Evolutionary conservation across 1,140 invertebrate genomes (phyloP), one percentile per base, ranked within the genome.

Genomic region (Metaphire vulgaris): DNA sequence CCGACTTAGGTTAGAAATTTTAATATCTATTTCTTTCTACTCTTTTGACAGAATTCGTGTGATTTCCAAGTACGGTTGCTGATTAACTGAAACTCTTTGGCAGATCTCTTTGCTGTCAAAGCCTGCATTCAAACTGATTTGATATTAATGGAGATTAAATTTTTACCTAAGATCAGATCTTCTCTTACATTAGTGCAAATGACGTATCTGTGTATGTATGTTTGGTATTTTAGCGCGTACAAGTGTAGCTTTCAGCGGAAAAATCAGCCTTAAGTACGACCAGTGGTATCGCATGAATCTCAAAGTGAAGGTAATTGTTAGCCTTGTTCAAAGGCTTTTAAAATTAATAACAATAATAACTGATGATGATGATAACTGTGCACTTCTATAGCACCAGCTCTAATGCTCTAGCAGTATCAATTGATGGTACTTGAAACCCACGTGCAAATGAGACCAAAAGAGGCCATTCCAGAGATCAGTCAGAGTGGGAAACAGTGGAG

Each of bases 1-100:
- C 28, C 33, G 78, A 79, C 64, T 16, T 73, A 69, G 69, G 76
- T 78, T 66, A n/a, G 75, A 30, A 30, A 30, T 28, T 76, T 30
- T 71, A 29, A 31, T 69, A 30, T 31, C 2, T 16, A 21, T 69
- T 69, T 14, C 14, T 16, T 16, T 14, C n/a, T 28, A 21, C 31
- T 71, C 21, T 21, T 71, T 1, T n/a, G 21, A 71, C 21, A 21
- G 21, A 28, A 12, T 28, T 1, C 69, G 1, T 1, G 31, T 32
- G n/a, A 28, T 21, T 71, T 71, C 21, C 21, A 71, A n/a, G 21
- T 29, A 1, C 31, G 0, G 31, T 71, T n/a, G 69, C 6, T 21
- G 21, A 15, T 28, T 6, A n/a, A 1, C 56, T 64, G 26, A 26
- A n/a, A 64, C 34, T 12, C 33, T 21, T 21, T 29, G 30, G 14